Evolutionary conservation across 1,140 invertebrate genomes (phyloP), one percentile per base, ranked within the genome.

Genomic region (Hermetia illucens): DNA sequence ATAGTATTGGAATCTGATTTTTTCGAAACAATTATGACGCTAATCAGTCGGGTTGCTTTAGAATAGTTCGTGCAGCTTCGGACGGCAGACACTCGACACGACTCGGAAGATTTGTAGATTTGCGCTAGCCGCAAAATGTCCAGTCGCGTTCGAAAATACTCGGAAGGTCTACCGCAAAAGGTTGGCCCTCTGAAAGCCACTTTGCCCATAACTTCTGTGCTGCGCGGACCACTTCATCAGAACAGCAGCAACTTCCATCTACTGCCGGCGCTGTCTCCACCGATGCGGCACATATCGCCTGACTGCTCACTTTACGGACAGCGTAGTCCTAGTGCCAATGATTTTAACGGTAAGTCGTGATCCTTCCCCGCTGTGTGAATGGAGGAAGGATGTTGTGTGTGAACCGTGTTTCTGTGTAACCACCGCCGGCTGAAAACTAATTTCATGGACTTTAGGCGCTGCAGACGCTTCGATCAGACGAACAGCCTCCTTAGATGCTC

Each of bases 401-500:
- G 12, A 12, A 34, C 33, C n/a, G 33, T 17, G 29, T 16, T 4
- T 18, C 19, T 34, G n/a, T 34, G 16, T 73, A 70, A 49, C 67
- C 72, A 58, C 72, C 70, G 56, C 61, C 66, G 37, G n/a, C n/a
- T n/a, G n/a, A n/a, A n/a, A n/a, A n/a, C n/a, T n/a, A n/a, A 68
- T 59, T 45, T 35, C 55, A 56, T 58, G 65, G 40, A 53, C 53
- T 43, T 48, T 61, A 30, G 63, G 53, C 45, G 60, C 62, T 36
- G 25, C 40, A 15, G 57, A 60, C 49, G 72, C 63, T 68, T 69
- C 65, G 17, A 82, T 84, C 46, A 63, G 79, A 50, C 68, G 79
- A 38, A 82, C 79, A 44, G 79, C 79, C 33, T 83, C 79, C 10
- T 58, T 84, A 44, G 80, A 84, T 52, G 77, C 79, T 13, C 73